Percentiles rank a stretch among this genome's conserved stretches.
phyloP scores from a whole-genome alignment of 1,140 invertebrate species.

The Venustaconcha ellipsiformis region DNA sequence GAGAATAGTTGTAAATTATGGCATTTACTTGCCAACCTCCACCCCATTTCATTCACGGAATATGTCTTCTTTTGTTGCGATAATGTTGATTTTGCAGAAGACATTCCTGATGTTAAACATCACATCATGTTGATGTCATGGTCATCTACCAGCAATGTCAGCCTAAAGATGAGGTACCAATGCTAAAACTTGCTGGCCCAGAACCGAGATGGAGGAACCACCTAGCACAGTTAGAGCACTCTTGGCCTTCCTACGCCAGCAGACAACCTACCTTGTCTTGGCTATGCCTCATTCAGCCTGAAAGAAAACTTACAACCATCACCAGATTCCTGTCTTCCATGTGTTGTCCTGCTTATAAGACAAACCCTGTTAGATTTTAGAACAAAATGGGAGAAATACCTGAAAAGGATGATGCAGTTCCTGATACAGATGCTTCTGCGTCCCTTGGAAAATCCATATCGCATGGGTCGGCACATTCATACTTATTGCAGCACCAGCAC shows the following conservation, averaged over 20 bases:
- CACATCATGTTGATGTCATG: slow-evolving; percentile 3
- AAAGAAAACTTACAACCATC: not conserved
- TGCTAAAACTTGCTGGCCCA: not conserved
- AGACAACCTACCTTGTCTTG: not conserved
- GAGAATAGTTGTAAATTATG: no score
- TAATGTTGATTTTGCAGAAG: slow-evolving; percentile 4
- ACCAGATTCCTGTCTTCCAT: not conserved
- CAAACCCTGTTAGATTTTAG: not conserved
- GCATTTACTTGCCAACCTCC: no score
- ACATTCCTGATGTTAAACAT: not conserved
- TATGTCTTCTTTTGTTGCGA: not conserved
- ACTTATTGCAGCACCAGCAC: slow-evolving; percentile 9
- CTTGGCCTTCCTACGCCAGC: not conserved
- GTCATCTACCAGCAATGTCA: slow-evolving; percentile 4
- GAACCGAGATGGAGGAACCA: not conserved
- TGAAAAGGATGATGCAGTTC: not conserved
- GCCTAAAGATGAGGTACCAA: not conserved
- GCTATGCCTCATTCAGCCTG: not conserved
- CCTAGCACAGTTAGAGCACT: slow-evolving; percentile 2
- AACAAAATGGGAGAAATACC: not conserved
- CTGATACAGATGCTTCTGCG: not conserved
- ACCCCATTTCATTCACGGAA: no score
- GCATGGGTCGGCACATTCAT: slow-evolving; percentile 1
- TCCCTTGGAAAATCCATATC: not conserved
- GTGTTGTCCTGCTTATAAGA: not conserved